Conservation (phyloP, 1,140 invertebrate genomes). For the Panulirus ornatus region DNA sequence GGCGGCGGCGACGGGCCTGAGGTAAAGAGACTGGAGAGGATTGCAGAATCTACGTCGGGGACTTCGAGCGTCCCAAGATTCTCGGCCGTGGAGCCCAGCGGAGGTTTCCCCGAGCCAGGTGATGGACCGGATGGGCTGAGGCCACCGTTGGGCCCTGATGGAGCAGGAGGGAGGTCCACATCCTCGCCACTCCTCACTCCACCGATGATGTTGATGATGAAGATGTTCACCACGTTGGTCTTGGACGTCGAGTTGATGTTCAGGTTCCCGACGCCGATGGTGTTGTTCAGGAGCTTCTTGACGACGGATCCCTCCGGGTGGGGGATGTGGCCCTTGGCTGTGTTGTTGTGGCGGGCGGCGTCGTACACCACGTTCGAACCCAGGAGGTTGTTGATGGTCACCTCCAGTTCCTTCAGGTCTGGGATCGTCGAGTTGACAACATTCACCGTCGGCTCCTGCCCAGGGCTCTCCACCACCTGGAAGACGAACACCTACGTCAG, state of each 20-base stretch:
- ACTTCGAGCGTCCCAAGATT: neutral
- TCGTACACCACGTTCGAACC: constrained; percentile 48
- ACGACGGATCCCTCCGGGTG: constrained; percentile 45
- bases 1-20: neutral
- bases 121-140: neutral
- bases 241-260: constrained; percentile 54
- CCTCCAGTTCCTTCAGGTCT: constrained; percentile 28
- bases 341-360: neutral
- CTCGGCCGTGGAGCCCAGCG: neutral
- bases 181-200: constrained; percentile 6
- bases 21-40: neutral
- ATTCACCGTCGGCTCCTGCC: constrained; percentile 27
- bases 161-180: neutral
- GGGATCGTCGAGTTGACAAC: constrained; percentile 60
- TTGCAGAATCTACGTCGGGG: neutral
- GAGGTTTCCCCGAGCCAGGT: too few species aligned
- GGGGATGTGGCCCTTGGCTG: constrained; percentile 46
- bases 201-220: constrained; percentile 74
- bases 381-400: constrained; percentile 55
- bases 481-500: neutral
- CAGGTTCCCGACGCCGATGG: constrained; percentile 16
- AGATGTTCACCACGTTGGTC: constrained; percentile 73
- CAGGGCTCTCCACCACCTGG: constrained; percentile 58
- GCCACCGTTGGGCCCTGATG: neutral
- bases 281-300: constrained; percentile 45